Conservation (phyloP, 2,797 vertebrate genomes). For the Triplophysa yarkandensis region DNA sequence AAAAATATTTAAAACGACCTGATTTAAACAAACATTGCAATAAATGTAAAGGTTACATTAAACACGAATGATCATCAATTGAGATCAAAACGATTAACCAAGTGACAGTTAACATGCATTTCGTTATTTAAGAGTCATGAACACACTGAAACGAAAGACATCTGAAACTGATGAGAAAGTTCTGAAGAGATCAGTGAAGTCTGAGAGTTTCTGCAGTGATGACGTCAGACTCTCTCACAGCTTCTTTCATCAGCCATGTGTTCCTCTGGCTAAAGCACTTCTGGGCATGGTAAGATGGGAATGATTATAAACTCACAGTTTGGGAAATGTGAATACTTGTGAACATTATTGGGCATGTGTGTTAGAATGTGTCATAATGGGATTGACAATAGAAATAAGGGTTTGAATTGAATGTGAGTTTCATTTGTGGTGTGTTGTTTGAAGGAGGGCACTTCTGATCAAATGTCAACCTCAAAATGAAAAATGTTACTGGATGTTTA, state of each 20-base stretch:
- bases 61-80: background rate
- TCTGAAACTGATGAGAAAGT: background rate
- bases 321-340: background rate
- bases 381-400: background rate
- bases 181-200: background rate
- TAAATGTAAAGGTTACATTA: background rate
- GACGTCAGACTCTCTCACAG: slow-evolving; percentile 68
- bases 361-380: background rate
- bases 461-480: too few relatives aligned
- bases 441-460: too few relatives aligned
- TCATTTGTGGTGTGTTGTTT: too few relatives aligned
- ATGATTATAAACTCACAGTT: background rate
- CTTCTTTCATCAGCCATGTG: slow-evolving; percentile 85
- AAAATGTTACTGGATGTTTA: too few relatives aligned
- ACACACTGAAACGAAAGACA: slow-evolving; percentile 68
- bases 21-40: background rate
- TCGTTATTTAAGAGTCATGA: too few relatives aligned
- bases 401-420: too few relatives aligned
- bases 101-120: too few relatives aligned
- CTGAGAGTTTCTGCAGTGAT: slow-evolving; percentile 60
- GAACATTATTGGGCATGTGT: background rate
- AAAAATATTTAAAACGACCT: background rate
- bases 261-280: slow-evolving; percentile 82
- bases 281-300: slow-evolving; percentile 85
- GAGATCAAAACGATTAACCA: too few relatives aligned